Evolutionary conservation across 2,797 vertebrate genomes (phyloP), one percentile per base, ranked within the genome.

Genomic region (Aldrovandia affinis): DNA sequence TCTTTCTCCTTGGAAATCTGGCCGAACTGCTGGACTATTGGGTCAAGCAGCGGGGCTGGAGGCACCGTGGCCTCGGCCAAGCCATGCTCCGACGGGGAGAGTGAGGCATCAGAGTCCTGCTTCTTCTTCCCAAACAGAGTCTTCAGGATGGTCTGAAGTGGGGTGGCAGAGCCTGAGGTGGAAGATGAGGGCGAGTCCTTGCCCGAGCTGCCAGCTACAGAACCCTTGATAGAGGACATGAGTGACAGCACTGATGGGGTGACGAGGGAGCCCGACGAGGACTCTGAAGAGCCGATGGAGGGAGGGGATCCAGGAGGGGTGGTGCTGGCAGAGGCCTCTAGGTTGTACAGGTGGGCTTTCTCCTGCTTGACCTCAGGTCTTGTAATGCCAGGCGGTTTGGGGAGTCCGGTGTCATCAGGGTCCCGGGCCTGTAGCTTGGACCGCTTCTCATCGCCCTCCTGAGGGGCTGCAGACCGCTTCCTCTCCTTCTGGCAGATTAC

Each of bases 401-500:
- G 93, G 90, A 89, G 91, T 44, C 0, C 94, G 3, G 59, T 87
- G 10, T 98, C 98, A 0, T 89, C 86, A 0, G 93, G 90, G 8
- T 99, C 98, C 22, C 96, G 96, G 0, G 87, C 77, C 84, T 95
- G 96, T 77, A 86, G 91, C 87, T 96, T 97, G 70, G 91, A 88
- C 28, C 97, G 94, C 89, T 98, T 99, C 83, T 99, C 97, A 20
- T 99, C 98, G 15, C 79, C 55, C 75, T 99, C 98, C 0, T 92
- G 20, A 0, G 92, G 88, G 15, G 83, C 85, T 30, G 93, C 94
- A 22, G 93, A 90, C 20, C 98, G 97, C 87, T 96, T 96, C 83
- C 96, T 97, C 78, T 96, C 95, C 85, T 99, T 99, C 87, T 99
- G 98, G 91, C 98, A 99, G 92, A 99, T 99, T 20, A 99, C 94